Evolutionary conservation across 2,113 vertebrate genomes (phyloP).

Genomic region (Ammospiza nelsoni): DNA sequence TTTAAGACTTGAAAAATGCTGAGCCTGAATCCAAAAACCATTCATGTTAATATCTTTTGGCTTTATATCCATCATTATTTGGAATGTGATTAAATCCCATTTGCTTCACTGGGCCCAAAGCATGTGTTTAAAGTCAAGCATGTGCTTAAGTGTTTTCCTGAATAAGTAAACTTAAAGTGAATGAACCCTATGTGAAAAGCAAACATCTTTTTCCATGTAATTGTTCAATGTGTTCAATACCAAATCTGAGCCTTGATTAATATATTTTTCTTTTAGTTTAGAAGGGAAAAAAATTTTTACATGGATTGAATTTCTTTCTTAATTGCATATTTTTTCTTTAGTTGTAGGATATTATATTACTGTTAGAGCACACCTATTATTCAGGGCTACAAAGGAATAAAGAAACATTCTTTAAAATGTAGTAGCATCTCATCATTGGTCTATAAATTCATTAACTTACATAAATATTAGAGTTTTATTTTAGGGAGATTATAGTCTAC

Average conservation of each 20-base stretch:
- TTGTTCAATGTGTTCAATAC: not conserved
- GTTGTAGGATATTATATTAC: not conserved
- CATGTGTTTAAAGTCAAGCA: slow-evolving; percentile 39
- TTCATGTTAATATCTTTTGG: slow-evolving; percentile 38
- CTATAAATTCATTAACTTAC: not conserved
- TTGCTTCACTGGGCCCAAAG: not conserved
- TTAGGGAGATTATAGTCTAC: not conserved
- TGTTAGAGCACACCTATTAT: not conserved
- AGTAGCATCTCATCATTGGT: not conserved
- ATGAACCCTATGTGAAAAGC: not conserved
- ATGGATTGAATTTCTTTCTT: not conserved
- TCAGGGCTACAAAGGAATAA: not conserved
- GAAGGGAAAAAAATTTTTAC: not conserved
- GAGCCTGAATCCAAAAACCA: not conserved
- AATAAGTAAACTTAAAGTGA: not conserved
- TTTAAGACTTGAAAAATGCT: slow-evolving; percentile 43
- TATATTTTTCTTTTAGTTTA: not conserved
- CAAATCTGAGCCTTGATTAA: not conserved
- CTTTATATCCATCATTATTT: slow-evolving; percentile 31
- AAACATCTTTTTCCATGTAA: not conserved
- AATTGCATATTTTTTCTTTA: not conserved
- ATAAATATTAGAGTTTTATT: not conserved
- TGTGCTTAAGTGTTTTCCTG: slow-evolving; percentile 8
- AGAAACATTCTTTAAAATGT: not conserved
- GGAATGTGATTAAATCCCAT: slow-evolving; percentile 15